Percentiles rank a stretch among this genome's conserved stretches.
Conservation (phyloP, 2,888 invertebrate genomes). For the Drosophila infuscata region DNA sequence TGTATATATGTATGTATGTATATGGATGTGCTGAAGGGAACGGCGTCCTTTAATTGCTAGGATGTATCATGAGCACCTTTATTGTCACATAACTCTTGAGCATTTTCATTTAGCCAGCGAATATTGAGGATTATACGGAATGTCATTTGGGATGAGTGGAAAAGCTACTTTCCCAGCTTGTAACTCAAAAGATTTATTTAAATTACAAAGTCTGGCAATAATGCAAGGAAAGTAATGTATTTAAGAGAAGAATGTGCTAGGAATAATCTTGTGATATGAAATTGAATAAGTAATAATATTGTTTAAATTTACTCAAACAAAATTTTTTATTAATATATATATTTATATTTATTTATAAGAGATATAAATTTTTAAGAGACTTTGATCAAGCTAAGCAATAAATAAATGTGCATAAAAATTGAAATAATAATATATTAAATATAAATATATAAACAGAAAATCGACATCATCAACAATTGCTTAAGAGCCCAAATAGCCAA, state of each 20-base stretch:
- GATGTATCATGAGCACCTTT: conserved; percentile 50
- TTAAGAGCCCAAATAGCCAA: background rate
- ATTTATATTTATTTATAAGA: background rate
- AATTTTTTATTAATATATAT: background rate
- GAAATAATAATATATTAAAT: background rate
- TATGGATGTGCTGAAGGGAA: conserved; percentile 5
- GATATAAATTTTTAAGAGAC: background rate
- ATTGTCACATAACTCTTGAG: conserved; percentile 58
- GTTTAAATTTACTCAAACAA: background rate
- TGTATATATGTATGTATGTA: background rate
- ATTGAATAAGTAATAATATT: background rate
- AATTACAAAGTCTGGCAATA: background rate
- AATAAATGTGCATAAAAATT: background rate
- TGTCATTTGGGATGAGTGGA: conserved; percentile 1
- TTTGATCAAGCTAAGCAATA: background rate
- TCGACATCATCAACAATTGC: background rate
- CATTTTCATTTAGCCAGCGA: conserved; percentile 36
- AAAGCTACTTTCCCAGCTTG: background rate
- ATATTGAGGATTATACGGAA: conserved; percentile 17
- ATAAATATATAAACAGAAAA: background rate
- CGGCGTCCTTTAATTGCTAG: conserved; percentile 45
- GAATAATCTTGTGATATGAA: background rate
- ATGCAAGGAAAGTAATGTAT: background rate
- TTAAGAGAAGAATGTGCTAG: background rate
- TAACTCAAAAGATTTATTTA: background rate